A percentile compares a stretch with the other conserved stretches of the same genome.
These are phyloP conservation scores for Strix aluco DNA, from an alignment of 2,113 vertebrate genomes.

Conservation along the genomic window DNA sequence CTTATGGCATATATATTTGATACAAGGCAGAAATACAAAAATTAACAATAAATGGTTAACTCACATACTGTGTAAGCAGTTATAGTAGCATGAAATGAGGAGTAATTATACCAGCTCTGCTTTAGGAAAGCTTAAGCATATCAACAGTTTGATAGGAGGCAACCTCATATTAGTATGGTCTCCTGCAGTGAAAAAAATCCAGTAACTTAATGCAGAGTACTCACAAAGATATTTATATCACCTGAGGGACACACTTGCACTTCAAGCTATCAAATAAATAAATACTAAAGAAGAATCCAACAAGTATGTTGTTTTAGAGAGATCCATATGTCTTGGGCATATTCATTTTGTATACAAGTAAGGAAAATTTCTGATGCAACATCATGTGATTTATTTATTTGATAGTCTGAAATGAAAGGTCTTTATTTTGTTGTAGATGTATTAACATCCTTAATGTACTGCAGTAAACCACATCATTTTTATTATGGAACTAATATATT, in stretches of 20 bases:
- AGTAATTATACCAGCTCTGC: background rate
- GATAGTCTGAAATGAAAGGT: background rate
- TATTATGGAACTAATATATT: background rate
- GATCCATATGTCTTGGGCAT: background rate
- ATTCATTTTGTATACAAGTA: background rate
- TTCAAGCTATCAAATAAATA: background rate
- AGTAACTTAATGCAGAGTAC: background rate
- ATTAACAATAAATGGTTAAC: background rate
- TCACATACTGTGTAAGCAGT: background rate
- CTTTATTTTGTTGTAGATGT: background rate
- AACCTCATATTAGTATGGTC: background rate
- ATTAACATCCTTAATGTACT: background rate
- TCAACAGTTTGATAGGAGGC: background rate
- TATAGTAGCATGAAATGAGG: background rate
- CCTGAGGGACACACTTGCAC: fast-evolving
- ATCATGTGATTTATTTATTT: background rate
- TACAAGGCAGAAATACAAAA: background rate
- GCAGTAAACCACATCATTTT: background rate
- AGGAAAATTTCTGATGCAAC: background rate
- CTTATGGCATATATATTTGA: background rate
- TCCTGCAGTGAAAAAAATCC: background rate
- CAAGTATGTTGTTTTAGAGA: background rate
- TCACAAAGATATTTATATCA: background rate
- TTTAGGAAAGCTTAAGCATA: background rate
- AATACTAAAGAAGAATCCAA: background rate